These are phyloP conservation scores for Drosophila nigromelanica DNA, from an alignment of 1,140 invertebrate species.

Conservation along the genomic window DNA sequence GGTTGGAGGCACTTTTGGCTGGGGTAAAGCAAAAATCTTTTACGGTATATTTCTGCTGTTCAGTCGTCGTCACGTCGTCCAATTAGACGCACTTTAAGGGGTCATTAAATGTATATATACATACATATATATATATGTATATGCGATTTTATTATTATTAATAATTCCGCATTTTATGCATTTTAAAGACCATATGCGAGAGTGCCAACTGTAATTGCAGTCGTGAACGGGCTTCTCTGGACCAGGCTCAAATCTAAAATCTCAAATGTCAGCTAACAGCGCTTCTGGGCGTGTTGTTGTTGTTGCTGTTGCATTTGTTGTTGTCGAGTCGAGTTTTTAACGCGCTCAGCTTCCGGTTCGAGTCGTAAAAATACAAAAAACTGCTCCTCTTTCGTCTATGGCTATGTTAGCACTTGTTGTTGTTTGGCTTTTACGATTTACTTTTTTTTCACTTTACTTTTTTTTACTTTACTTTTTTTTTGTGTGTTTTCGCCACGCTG, in stretches of 20 bases:
- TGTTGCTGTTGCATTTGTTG: too few species aligned
- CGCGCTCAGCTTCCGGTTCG: constrained; percentile 59
- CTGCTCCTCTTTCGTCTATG: constrained; percentile 57
- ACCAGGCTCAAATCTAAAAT: constrained; percentile 19
- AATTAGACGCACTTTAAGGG: constrained; percentile 75
- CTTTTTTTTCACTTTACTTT: constrained; percentile 25
- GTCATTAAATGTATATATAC: constrained; percentile 47
- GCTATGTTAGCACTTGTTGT: constrained; percentile 32
- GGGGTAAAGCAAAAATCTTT: constrained; percentile 20
- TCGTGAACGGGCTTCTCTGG: constrained; percentile 4
- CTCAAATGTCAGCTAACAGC: constrained; percentile 33
- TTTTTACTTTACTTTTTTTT: constrained; percentile 6
- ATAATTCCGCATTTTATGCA: constrained; percentile 62
- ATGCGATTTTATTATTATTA: constrained; percentile 59
- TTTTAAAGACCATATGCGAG: constrained; percentile 29
- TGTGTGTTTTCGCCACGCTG: constrained; percentile 39
- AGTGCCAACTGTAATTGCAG: constrained; percentile 35
- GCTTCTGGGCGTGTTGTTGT: constrained; percentile 25
- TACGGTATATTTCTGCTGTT: constrained; percentile 37
- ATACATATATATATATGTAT: constrained; percentile 29
- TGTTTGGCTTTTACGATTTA: constrained; percentile 55
- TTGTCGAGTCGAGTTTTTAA: constrained; percentile 40
- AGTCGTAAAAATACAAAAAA: constrained; percentile 41
- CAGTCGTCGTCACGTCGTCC: constrained; percentile 6
- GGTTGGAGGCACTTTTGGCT: background rate